Base-by-base conservation (phyloP, 2,797 vertebrate species). In the Sphenodon punctatus region DNA sequence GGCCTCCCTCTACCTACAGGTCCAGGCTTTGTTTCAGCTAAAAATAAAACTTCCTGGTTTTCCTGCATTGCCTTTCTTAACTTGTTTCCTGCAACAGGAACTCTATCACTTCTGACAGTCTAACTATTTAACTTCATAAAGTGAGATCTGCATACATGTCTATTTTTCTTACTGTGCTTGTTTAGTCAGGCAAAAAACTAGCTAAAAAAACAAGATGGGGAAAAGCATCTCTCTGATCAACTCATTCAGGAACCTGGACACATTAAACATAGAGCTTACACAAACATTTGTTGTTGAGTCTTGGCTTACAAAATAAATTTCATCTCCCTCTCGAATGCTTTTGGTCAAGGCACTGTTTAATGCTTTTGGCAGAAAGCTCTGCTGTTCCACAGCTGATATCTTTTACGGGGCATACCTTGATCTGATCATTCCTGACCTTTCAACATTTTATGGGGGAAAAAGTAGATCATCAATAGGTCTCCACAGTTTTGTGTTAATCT, bases 371-470 rank as follows among this genome's bases (percentile, higher is more conserved):
- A 59, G n/a, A 34, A 46, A 68, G 53, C 3, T 1, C 16, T 12
- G 5, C 46, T 81, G 56, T 77, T 73, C 38, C 25, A 61, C 25
- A 34, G 43, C 19, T 3, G 39, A 36, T 20, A 41, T 73, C 59
- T 81, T 49, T 42, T 19, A 36, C 32, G 25, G n/a, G 34, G 20
- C 65, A 69, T 74, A 67, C 8, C 75, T 71, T 11, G 41, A 23
- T 55, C 23, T 67, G 34, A 41, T 73, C 67, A 20, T 63, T 67
- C 30, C 32, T 84, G 46, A 88, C 67, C 78, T 89, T 88, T 64
- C 55, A 49, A 73, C 74, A 13, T 16, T 66, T 34, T 70, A 64
- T 27, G 39, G n/a, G 45, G 61, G 34, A 78, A 82, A 80, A 72
- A 43, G 30, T 38, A 19, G 17, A 51, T 49, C n/a, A 80, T 45